These are phyloP conservation scores for Tetraodon nigroviridis DNA, from an alignment of 2,113 vertebrate species.

Conservation along the genomic window DNA sequence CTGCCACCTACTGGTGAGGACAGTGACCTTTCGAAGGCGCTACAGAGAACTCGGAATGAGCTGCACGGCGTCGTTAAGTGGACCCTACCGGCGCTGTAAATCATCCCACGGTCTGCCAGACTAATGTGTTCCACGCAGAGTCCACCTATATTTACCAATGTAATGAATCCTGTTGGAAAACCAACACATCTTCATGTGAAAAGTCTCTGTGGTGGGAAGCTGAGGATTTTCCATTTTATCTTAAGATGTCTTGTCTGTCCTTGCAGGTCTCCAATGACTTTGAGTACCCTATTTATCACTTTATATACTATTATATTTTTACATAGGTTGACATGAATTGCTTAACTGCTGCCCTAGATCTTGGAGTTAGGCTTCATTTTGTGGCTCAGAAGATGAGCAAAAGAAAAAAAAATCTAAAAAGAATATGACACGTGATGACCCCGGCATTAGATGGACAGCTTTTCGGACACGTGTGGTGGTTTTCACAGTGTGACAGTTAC, in stretches of 20 bases:
- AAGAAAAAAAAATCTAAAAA: too few species aligned
- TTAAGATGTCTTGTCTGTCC: too few species aligned
- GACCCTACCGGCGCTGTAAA: constrained; percentile 21
- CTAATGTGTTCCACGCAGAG: constrained; percentile 17
- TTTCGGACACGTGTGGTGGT: too few species aligned
- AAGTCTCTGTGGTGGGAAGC: constrained; percentile 26
- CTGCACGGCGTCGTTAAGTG: neutral
- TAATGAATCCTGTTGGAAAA: constrained; percentile 27
- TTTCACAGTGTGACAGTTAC: too few species aligned
- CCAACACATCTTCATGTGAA: constrained; percentile 20
- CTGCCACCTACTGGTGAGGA: constrained; percentile 68
- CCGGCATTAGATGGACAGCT: too few species aligned
- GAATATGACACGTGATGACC: too few species aligned
- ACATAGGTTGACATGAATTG: too few species aligned
- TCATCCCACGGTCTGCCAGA: constrained; percentile 26
- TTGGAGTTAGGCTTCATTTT: too few species aligned
- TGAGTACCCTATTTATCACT: constrained; percentile 18
- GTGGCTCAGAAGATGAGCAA: too few species aligned
- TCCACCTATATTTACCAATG: constrained; percentile 31
- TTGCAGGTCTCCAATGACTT: constrained; percentile 1
- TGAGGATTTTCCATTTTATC: constrained; percentile 1
- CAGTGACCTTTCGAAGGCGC: neutral
- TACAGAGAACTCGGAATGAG: neutral
- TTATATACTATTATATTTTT: too few species aligned
- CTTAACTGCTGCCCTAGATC: too few species aligned